Evolutionary conservation across 2,888 invertebrate species (phyloP), one percentile per base, ranked within the genome.

Genomic region (Frankliniella fusca): DNA sequence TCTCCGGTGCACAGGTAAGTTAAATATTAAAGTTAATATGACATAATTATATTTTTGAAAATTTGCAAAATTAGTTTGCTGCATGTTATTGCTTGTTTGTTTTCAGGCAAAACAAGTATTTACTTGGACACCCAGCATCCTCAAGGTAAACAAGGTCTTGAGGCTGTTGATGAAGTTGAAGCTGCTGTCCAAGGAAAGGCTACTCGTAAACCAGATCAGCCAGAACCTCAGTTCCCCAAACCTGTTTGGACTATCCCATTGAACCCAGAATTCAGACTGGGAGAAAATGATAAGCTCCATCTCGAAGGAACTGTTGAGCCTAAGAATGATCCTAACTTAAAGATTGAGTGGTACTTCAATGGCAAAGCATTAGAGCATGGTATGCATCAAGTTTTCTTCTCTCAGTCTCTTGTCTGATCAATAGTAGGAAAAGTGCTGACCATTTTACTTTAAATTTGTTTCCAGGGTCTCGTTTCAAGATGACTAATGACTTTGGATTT

Each of bases 251-350:
- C 93, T 15, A 93, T 93, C 80, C 96, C 96, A 15, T 90, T 96
- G 83, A 91, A 93, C 86, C 92, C 94, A 20, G 95, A 96, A 88
- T 94, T 95, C 88, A 92, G 92, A 86, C 89, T 97, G 80, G 91
- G 93, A 81, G 97, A 97, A 89, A 93, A 94, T 20, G 94, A 96
- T 88, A 91, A 95, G 2, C 90, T 98, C 81, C 97, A 97, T 88
- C 91, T 99, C 84, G 97, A 99, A 89, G 98, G 96, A 81, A 95
- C 96, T 85, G 95, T 99, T 27, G 96, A 97, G 87, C 98, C 98
- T 0, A 96, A 96, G 87, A 94, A 95, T 87, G 97, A 97, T 90
- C 96, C 97, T 11, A 93, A 95, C 86, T 89, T 97, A 81, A 95
- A 94, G 87, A 94, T 97, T 84, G 97, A 97, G 89, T 97, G 97